These are phyloP conservation scores for Paracanthobrama guichenoti DNA, from an alignment of 2,113 vertebrate genomes.

Conservation along the genomic window DNA sequence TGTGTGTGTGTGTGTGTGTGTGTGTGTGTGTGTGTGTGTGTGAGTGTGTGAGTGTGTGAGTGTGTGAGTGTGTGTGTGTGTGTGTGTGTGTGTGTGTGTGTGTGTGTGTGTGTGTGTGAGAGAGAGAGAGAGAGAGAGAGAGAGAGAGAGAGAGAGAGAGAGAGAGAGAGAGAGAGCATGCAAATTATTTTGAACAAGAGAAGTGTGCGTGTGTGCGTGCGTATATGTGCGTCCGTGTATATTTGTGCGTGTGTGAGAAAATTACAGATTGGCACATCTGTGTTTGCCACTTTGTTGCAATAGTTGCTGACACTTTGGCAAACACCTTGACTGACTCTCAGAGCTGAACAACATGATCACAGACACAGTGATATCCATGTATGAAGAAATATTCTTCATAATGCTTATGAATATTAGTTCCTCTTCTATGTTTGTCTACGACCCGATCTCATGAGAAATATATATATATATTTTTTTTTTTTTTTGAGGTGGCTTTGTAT, in stretches of 20 bases:
- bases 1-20: no score
- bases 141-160: no score
- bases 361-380: not conserved
- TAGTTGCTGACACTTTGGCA: slow-evolving; percentile 15
- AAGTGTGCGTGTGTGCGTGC: slow-evolving; percentile 1
- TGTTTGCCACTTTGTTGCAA: slow-evolving; percentile 34
- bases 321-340: slow-evolving; percentile 20
- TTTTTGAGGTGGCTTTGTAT: no score
- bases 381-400: not conserved
- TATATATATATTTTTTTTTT: no score
- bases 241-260: slow-evolving; percentile 32
- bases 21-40: no score
- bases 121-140: no score
- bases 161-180: not conserved
- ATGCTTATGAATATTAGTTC: not conserved
- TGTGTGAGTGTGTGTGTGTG: slow-evolving; percentile 14
- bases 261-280: slow-evolving; percentile 51
- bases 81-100: no score
- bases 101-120: no score
- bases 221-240: not conserved
- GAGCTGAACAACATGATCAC: not conserved
- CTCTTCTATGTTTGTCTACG: not conserved
- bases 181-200: not conserved
- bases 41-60: not conserved
- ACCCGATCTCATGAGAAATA: not conserved